Evolutionary conservation across 2,888 invertebrate species (phyloP), one percentile per base, ranked within the genome.

Genomic region (Synergus itoensis): DNA sequence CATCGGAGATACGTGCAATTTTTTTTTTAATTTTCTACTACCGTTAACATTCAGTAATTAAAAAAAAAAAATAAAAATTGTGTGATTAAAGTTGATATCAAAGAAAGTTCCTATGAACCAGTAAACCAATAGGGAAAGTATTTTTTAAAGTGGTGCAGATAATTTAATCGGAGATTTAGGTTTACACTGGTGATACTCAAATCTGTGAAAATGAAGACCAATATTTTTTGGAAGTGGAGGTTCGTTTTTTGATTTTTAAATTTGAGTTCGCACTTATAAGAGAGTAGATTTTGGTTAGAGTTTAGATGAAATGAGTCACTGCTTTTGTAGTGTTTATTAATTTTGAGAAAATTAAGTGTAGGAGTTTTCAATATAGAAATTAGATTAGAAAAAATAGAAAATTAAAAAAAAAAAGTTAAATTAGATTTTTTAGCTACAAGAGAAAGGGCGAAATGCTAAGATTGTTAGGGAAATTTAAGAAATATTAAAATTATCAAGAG

Each of bases 1-100:
- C 28, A 14, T 36, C 64, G 16, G 16, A 40, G 64, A 64, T 36
- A 64, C 40, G 36, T 28, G 41, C 21, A 21, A 45, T 45, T 67
- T 43, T 5, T 67, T 67, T 69, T 69, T 69, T 48, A 69, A 69
- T 69, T 69, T 69, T 69, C 45, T 69, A 28, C 45, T 69, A 28
- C 45, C 67, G 45, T 69, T 21, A 48, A 69, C 21, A 45, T 45
- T 69, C 28, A 69, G 43, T 41, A 45, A 69, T 48, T 69, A 69
- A 69, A 28, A 41, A 40, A 67, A 69, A n/a, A n/a, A n/a, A n/a
- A n/a, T n/a, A n/a, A n/a, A n/a, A n/a, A 67, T 64, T 28, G 67
- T 69, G 67, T 48, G 45, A 69, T 48, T 28, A 12, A 69, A 69
- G 45, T 21, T 14, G 67, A 69, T 21, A 69, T 69, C 12, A 14